Conservation (phyloP, 2,888 invertebrate genomes). For the Apotomis betuletana region DNA sequence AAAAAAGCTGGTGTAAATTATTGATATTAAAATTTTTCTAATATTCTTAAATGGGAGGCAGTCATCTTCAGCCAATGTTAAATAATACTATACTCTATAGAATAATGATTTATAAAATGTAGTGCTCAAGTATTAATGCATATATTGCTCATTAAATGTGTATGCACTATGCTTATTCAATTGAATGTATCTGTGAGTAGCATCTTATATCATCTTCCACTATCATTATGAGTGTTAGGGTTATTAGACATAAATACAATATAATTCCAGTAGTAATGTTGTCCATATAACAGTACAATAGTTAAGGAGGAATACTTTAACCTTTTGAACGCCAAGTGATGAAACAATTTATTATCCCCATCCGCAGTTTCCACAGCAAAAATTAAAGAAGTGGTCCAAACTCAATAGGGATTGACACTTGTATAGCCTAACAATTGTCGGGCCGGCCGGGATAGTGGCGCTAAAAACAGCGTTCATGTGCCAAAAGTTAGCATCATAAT, state of each 20-base stretch:
- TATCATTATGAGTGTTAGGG: slow-evolving; percentile 38
- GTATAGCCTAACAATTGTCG: no score
- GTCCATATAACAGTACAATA: slow-evolving; percentile 4
- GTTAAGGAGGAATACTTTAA: slow-evolving; percentile 1
- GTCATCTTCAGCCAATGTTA: not conserved
- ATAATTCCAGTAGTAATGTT: slow-evolving; percentile 4
- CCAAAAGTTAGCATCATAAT: no score
- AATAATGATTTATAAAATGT: slow-evolving; percentile 53
- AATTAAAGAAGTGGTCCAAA: no score
- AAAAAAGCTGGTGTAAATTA: not conserved
- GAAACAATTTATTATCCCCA: no score
- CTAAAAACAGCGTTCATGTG: no score
- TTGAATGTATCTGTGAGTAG: slow-evolving; percentile 33
- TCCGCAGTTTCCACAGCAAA: no score
- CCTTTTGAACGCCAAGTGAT: no score
- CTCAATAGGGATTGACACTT: no score
- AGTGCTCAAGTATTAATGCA: slow-evolving; percentile 53
- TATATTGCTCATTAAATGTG: slow-evolving; percentile 37
- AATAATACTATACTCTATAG: slow-evolving; percentile 23
- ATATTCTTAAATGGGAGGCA: not conserved
- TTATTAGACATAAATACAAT: slow-evolving; percentile 12
- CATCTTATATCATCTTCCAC: slow-evolving; percentile 54
- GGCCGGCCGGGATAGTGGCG: no score
- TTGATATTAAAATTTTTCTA: not conserved
- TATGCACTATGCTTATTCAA: slow-evolving; percentile 36